Evolutionary conservation across 2,888 invertebrate genomes (phyloP).

Genomic region (Drosophila helvetica): DNA sequence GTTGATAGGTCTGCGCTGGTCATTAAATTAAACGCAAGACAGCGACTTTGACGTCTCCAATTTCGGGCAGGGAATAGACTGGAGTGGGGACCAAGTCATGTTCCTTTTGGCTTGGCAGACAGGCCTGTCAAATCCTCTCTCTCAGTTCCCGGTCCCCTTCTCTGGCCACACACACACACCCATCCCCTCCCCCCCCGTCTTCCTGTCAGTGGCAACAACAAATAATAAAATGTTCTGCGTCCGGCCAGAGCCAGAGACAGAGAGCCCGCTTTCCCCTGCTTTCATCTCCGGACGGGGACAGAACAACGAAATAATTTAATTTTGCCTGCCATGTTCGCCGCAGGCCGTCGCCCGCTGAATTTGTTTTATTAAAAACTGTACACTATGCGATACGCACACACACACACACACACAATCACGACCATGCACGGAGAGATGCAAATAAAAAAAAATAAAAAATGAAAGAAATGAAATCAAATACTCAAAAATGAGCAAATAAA

Average conservation of each 20-base stretch:
- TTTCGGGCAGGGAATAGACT: background rate
- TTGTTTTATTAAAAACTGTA: slow-evolving; percentile 76
- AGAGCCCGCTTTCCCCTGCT: slow-evolving; percentile 27
- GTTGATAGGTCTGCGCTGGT: slow-evolving; percentile 57
- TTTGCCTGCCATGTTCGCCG: slow-evolving; percentile 76
- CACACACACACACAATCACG: slow-evolving; percentile 28
- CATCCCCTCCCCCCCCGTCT: slow-evolving; percentile 8
- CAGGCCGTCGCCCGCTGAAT: slow-evolving; percentile 73
- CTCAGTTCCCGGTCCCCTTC: background rate
- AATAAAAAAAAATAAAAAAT: slow-evolving; percentile 2
- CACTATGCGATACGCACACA: slow-evolving; percentile 38
- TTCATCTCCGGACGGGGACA: slow-evolving; percentile 47
- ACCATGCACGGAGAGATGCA: background rate
- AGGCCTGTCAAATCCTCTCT: slow-evolving; percentile 64
- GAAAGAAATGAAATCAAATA: slow-evolving; percentile 74
- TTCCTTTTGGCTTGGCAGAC: slow-evolving; percentile 43
- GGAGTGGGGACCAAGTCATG: slow-evolving; percentile 5
- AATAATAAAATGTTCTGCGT: slow-evolving; percentile 72
- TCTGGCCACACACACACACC: too few species aligned
- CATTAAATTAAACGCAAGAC: slow-evolving; percentile 60
- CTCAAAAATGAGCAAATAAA: slow-evolving; percentile 72
- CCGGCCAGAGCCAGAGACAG: slow-evolving; percentile 35
- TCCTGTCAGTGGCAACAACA: slow-evolving; percentile 64
- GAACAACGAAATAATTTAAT: slow-evolving; percentile 76
- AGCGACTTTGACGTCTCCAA: slow-evolving; percentile 21